These are phyloP conservation scores for Stenoptilia bipunctidactyla DNA, from an alignment of 2,888 invertebrate species.

Conservation along the genomic window DNA sequence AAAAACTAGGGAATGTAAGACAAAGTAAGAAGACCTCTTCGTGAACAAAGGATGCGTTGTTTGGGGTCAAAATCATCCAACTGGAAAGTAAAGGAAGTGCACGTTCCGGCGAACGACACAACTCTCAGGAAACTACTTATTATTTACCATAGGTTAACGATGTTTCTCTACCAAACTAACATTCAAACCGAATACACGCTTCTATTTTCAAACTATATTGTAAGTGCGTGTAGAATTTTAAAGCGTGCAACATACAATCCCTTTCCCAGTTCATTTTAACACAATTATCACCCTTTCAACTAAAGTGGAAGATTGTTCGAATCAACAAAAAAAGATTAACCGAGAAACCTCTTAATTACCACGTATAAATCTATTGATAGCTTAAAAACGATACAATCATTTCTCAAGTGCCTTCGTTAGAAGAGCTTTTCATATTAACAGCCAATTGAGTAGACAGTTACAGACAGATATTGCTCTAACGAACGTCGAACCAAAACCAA, in stretches of 20 bases:
- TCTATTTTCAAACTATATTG: neutral
- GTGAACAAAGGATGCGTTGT: constrained; percentile 4
- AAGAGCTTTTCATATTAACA: too few species aligned
- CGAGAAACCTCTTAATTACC: too few species aligned
- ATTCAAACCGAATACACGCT: too few species aligned
- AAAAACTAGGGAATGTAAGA: too few species aligned
- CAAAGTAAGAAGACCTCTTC: too few species aligned
- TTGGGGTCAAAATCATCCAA: constrained; percentile 28
- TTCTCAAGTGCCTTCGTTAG: constrained; percentile 2
- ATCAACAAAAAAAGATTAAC: too few species aligned
- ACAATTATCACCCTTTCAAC: constrained; percentile 22
- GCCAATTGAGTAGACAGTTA: too few species aligned
- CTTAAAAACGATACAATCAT: constrained; percentile 22
- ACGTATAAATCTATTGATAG: constrained; percentile 35
- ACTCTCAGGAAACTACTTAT: too few species aligned
- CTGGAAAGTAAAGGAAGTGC: constrained; percentile 48
- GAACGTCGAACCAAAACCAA: too few species aligned
- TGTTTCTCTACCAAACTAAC: too few species aligned
- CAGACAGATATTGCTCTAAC: too few species aligned
- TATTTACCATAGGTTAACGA: too few species aligned
- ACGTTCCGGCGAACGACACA: constrained; percentile 32
- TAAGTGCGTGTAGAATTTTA: neutral
- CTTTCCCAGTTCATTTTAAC: constrained; percentile 21
- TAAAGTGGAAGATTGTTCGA: constrained; percentile 20
- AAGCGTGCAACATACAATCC: constrained; percentile 8